A percentile compares a stretch with the other conserved stretches of the same genome.
Conservation (phyloP, 2,113 vertebrate genomes). For the Anthoscopus minutus region DNA sequence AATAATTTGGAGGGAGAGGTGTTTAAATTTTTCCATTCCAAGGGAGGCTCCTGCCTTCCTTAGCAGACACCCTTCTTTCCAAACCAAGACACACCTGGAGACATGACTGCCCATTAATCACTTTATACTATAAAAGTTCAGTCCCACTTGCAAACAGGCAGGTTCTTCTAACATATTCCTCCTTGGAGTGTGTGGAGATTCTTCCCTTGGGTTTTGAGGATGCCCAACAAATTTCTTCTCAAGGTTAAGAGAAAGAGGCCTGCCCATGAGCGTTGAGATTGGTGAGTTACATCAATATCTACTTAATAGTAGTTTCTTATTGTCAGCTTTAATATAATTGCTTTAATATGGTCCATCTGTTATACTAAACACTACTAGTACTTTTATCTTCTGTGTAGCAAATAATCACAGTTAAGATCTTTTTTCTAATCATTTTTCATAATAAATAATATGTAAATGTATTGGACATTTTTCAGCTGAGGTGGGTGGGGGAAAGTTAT, state of each 20-base stretch:
- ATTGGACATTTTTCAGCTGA: background rate
- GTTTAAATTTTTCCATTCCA: no score
- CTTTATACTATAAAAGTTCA: background rate
- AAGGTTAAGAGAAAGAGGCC: background rate
- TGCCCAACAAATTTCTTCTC: background rate
- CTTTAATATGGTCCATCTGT: background rate
- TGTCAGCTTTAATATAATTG: background rate
- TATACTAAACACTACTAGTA: background rate
- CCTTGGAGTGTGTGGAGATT: background rate
- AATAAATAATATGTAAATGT: background rate
- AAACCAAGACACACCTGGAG: no score
- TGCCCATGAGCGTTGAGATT: rapidly evolving
- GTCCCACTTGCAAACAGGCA: background rate
- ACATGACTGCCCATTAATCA: background rate
- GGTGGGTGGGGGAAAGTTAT: background rate
- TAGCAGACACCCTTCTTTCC: no score
- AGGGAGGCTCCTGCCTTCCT: no score
- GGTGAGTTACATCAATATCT: background rate
- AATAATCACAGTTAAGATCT: background rate
- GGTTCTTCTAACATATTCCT: background rate
- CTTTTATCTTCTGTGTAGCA: background rate
- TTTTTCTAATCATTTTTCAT: background rate
- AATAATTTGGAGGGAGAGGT: no score
- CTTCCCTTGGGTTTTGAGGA: background rate
- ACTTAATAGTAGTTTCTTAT: background rate